Evolutionary conservation across 1,140 invertebrate genomes (phyloP), one percentile per base, ranked within the genome.

Genomic region (Aphaenogaster rudis): DNA sequence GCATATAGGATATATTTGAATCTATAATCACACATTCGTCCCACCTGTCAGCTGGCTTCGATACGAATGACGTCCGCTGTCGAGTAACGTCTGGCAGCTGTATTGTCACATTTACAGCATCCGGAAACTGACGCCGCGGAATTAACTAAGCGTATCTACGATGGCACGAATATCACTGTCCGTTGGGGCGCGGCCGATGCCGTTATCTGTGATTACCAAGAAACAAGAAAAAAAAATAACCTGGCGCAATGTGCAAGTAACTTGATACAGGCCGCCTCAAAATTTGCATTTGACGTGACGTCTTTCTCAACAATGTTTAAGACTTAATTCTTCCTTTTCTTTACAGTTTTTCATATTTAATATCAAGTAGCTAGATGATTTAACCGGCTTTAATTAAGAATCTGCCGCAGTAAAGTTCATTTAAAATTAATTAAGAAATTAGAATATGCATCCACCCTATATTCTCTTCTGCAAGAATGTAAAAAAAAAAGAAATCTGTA

Each of bases 11-110:
- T 81, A 81, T 71, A 81, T 71, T 45, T 54, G 64, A 71, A 81
- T 81, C 79, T 81, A 71, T 81, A 81, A 81, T 81, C 66, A 81
- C 66, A 81, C 66, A 81, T 81, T 81, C 79, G 50, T 81, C 15
- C 66, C 79, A 81, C 50, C 79, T 81, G 79, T 81, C 79, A 81
- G 39, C 66, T 71, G 64, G 33, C 79, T 45, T 45, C 21, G 66
- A 45, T 57, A 81, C 78, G 21, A 81, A 57, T 71, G 79, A 71
- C 64, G 50, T 71, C 21, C 39, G 50, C 67, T 81, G 79, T 81
- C 79, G 54, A 11, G 79, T 39, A 71, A 71, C 52, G 21, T 64
- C 76, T 78, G 76, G 7, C 39, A 61, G 28, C 39, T 69, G 21
- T 81, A 67, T 71, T 71, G 79, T 71, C 63, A 71, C 64, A 69